Conservation (phyloP, 2,797 vertebrate genomes). For the Psittacula derbiana region DNA sequence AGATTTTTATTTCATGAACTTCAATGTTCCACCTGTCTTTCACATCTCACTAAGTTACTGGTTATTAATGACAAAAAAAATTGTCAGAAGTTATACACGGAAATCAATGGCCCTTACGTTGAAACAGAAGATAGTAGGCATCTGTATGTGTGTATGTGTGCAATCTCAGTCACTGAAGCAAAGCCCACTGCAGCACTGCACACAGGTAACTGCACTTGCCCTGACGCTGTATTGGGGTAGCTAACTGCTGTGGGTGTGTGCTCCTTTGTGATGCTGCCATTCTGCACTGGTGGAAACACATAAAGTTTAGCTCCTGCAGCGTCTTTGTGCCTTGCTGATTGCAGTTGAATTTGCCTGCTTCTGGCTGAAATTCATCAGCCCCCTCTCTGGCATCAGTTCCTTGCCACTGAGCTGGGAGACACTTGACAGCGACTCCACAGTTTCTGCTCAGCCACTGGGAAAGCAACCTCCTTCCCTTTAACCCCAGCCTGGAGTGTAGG, state of each 20-base stretch:
- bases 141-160: not conserved
- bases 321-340: not conserved
- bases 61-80: not conserved
- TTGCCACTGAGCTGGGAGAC: not conserved
- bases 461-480: not conserved
- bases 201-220: too few relatives aligned
- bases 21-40: not conserved
- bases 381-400: not conserved
- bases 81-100: not conserved
- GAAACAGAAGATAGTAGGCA: not conserved
- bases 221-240: not conserved
- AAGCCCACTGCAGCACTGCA: too few relatives aligned
- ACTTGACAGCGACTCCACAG: not conserved
- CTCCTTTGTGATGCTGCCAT: not conserved
- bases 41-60: not conserved
- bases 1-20: not conserved
- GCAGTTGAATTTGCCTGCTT: not conserved
- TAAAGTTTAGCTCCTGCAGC: not conserved
- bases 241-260: accelerated
- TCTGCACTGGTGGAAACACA: not conserved
- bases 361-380: not conserved
- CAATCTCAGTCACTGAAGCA: not conserved
- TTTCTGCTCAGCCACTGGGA: not conserved
- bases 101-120: not conserved
- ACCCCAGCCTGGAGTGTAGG: not conserved